Evolutionary conservation across 2,888 invertebrate genomes (phyloP), one percentile per base, ranked within the genome.

Genomic region (Leptinotarsa haldemani): DNA sequence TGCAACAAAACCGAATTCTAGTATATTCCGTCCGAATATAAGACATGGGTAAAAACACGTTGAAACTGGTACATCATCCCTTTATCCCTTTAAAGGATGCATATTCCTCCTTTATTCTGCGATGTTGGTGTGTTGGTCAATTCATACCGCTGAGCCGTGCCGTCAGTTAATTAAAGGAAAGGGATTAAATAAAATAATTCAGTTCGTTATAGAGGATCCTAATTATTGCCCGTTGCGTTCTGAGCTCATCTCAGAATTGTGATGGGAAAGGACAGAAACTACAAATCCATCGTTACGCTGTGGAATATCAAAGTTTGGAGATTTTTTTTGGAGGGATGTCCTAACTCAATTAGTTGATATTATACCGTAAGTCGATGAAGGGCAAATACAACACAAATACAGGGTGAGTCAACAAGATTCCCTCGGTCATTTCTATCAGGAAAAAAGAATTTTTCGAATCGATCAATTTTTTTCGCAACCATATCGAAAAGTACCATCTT

Each of bases 161-260:
- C 76, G 72, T 74, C 74, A 76, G 74, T 79, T 79, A 79, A 79
- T 79, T 79, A 79, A 79, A 79, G 79, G 79, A 79, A 79, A 79
- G 79, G 79, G 77, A 71, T 79, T 79, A 79, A 74, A 76, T 75
- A 75, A 77, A 77, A 79, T 79, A 79, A 79, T 77, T 77, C 76
- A 75, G 71, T 77, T 76, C 76, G 71, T 77, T 76, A 77, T 76
- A 65, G 74, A 74, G 75, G 71, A 74, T 73, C 69, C 74, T 76
- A 79, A 79, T 79, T 79, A 75, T 79, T 77, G 76, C 75, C 63
- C 76, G 71, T 70, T 74, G 67, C 73, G 40, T 40, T 18, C 61
- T 25, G 61, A 61, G 61, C 40, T 61, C 61, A 30, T 61, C 61
- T 61, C 61, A 61, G 61, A 61, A 40, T 16, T 61, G 61, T 40